Conservation (phyloP, 2,113 vertebrate species). For the Notarius quadriscutis region DNA sequence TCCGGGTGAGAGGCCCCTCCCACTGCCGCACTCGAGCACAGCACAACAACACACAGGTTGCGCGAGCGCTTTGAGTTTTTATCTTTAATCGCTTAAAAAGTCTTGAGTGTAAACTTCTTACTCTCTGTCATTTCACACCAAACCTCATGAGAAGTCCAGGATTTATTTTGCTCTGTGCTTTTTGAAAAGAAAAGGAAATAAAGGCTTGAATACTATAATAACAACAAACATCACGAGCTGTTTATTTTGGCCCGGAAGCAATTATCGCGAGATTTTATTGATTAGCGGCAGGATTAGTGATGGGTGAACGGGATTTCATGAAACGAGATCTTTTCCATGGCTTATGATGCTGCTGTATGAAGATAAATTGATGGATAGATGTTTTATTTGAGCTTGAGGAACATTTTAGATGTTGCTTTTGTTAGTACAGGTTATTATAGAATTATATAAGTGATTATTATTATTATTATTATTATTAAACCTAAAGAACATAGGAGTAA, state of each 20-base stretch:
- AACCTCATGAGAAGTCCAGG: background rate
- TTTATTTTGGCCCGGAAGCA: background rate
- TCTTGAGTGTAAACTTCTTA: background rate
- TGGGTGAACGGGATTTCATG: background rate
- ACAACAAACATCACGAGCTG: background rate
- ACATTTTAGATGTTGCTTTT: no score
- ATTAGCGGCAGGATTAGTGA: background rate
- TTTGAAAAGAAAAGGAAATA: background rate
- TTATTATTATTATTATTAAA: background rate
- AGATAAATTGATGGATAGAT: no score
- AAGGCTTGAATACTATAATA: no score
- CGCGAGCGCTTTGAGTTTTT: background rate
- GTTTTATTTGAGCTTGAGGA: background rate
- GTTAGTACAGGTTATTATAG: background rate
- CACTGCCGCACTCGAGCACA: no score
- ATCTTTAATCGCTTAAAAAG: background rate
- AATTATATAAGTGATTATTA: background rate
- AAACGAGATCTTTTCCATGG: background rate
- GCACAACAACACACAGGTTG: no score
- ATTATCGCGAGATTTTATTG: background rate
- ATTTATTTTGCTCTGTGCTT: background rate
- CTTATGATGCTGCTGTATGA: background rate
- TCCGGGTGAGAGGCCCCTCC: background rate
- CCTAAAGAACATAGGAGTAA: background rate
- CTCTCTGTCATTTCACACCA: background rate